These are phyloP conservation scores for Oreotrochilus melanogaster DNA, from an alignment of 2,113 vertebrate species.

Conservation along the genomic window DNA sequence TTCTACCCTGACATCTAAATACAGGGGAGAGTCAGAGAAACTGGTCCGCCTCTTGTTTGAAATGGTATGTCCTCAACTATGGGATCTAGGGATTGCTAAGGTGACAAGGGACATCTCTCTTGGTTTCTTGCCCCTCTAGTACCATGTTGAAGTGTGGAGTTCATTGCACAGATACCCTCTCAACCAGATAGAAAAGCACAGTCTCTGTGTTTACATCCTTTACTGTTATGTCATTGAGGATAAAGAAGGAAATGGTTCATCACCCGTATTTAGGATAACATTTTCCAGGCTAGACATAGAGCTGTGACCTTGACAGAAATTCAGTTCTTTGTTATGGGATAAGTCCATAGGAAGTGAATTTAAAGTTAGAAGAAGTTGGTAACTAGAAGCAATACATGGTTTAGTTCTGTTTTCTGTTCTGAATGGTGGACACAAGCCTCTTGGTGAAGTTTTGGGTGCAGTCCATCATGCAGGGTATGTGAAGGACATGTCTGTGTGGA, in stretches of 20 bases:
- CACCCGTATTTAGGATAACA: background rate
- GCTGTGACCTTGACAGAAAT: background rate
- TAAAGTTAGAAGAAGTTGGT: background rate
- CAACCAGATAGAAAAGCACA: background rate
- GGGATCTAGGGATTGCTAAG: background rate
- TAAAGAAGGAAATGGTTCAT: background rate
- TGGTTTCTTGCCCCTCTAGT: background rate
- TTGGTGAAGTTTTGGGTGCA: background rate
- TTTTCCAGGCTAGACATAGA: background rate
- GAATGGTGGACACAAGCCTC: background rate
- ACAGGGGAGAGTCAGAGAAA: slow-evolving; percentile 87
- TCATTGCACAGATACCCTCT: background rate
- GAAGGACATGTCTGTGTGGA: background rate
- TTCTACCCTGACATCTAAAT: slow-evolving; percentile 84
- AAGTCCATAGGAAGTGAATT: background rate
- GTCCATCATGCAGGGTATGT: fast-evolving
- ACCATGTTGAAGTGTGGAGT: background rate
- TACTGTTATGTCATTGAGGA: background rate
- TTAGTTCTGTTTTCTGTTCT: background rate
- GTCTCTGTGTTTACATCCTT: background rate
- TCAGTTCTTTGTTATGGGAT: background rate
- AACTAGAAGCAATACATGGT: background rate
- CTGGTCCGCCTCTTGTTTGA: slow-evolving; percentile 86
- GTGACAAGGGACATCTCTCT: background rate
- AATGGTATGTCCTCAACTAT: slow-evolving; percentile 76